These are phyloP conservation scores for Oophaga sylvatica DNA, from an alignment of 2,797 vertebrate species.

Conservation along the genomic window DNA sequence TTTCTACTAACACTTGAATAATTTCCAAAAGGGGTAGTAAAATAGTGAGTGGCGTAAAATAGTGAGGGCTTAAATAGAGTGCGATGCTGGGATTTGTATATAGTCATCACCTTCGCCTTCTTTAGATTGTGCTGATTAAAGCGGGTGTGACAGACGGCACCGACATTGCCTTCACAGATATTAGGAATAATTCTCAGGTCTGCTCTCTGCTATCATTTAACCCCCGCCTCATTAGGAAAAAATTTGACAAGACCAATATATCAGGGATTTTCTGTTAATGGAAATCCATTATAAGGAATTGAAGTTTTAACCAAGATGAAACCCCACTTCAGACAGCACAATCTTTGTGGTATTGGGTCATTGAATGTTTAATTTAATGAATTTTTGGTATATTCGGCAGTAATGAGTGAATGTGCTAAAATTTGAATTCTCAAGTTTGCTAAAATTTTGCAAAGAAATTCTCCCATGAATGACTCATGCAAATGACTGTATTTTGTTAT, in stretches of 20 bases:
- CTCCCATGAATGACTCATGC: too few relatives aligned
- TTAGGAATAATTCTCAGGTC: neutral
- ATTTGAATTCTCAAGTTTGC: too few relatives aligned
- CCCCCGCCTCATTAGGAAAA: neutral
- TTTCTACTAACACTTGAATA: neutral
- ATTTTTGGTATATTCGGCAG: neutral
- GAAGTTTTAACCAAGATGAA: neutral
- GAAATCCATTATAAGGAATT: neutral
- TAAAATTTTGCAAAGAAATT: too few relatives aligned
- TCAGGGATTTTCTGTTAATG: neutral
- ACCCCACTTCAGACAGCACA: neutral
- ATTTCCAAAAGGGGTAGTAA: neutral
- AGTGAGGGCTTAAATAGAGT: neutral
- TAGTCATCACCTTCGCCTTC: neutral
- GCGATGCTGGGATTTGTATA: rapidly evolving
- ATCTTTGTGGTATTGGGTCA: neutral
- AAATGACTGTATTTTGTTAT: too few relatives aligned
- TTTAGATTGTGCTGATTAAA: neutral
- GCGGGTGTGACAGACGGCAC: neutral
- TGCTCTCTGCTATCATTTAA: neutral
- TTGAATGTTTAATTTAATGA: neutral
- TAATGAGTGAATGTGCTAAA: too few relatives aligned
- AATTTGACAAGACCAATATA: neutral
- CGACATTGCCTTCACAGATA: neutral
- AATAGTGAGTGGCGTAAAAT: neutral